Evolutionary conservation across 2,888 invertebrate genomes (phyloP).

Genomic region (Seladonia tumulorum): DNA sequence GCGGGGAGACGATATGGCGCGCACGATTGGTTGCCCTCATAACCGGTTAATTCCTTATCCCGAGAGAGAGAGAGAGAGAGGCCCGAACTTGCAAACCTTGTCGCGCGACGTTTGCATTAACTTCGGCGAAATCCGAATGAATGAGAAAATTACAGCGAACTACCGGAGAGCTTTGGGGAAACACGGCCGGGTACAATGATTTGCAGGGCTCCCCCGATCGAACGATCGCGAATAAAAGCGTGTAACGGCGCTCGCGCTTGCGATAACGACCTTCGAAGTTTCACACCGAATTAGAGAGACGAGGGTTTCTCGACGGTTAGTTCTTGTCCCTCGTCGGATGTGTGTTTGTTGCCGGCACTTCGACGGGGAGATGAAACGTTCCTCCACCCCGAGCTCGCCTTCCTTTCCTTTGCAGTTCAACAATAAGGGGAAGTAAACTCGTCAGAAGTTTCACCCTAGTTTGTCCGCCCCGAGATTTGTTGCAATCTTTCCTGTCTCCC

Average conservation of each 20-base stretch:
- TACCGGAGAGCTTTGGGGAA: neutral
- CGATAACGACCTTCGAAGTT: slow-evolving; percentile 22
- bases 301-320: slow-evolving; percentile 19
- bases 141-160: neutral
- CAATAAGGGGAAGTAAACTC: slow-evolving; percentile 40
- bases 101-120: neutral
- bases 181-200: slow-evolving; percentile 2
- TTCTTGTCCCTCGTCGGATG: slow-evolving; percentile 16
- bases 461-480: slow-evolving; percentile 47
- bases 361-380: slow-evolving; percentile 19
- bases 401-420: slow-evolving; percentile 22
- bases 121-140: neutral
- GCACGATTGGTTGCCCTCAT: neutral
- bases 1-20: neutral
- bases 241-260: neutral
- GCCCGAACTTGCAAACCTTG: neutral
- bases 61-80: no score
- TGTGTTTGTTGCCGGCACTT: slow-evolving; percentile 13
- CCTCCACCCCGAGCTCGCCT: neutral
- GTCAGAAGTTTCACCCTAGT: slow-evolving; percentile 47
- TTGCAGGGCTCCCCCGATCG: neutral
- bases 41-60: neutral
- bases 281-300: slow-evolving; percentile 19
- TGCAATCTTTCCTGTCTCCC: slow-evolving; percentile 36
- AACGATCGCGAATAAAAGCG: slow-evolving; percentile 14